phyloP scores from a whole-genome alignment of 2,888 invertebrate species.

The Drosophila putrida region DNA sequence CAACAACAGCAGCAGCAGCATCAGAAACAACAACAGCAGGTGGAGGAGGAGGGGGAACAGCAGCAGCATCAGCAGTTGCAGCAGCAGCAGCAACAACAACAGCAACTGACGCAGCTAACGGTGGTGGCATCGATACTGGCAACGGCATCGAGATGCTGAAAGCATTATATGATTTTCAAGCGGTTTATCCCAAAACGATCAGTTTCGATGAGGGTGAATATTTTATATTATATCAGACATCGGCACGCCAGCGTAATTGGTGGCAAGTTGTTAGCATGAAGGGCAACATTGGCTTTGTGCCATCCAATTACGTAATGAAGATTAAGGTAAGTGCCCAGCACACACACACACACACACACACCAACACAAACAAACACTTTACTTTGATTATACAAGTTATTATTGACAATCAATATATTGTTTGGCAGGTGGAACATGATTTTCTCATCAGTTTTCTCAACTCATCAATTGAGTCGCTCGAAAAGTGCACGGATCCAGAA shows the following conservation, averaged over 20 bases:
- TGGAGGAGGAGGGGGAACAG: not conserved
- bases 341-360: not conserved
- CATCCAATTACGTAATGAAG: slow-evolving; percentile 93
- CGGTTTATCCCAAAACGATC: slow-evolving; percentile 92
- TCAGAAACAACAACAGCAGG: slow-evolving; percentile 1
- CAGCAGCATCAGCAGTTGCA: slow-evolving; percentile 19
- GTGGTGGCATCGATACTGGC: slow-evolving; percentile 2
- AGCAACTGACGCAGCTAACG: slow-evolving; percentile 10
- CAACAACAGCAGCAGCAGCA: slow-evolving; percentile 21
- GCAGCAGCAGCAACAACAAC: not conserved
- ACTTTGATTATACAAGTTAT: not conserved
- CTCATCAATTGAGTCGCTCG: slow-evolving; percentile 88
- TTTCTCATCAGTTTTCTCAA: slow-evolving; percentile 90
- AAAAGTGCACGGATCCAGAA: slow-evolving; percentile 85
- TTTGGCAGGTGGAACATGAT: slow-evolving; percentile 89
- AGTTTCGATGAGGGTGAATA: slow-evolving; percentile 93
- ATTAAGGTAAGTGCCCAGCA: slow-evolving; percentile 87
- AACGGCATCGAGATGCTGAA: slow-evolving; percentile 90
- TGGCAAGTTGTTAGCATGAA: slow-evolving; percentile 94
- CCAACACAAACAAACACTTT: not conserved
- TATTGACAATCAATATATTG: slow-evolving; percentile 1
- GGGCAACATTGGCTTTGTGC: slow-evolving; percentile 94
- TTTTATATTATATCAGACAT: slow-evolving; percentile 92
- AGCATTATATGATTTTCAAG: slow-evolving; percentile 93
- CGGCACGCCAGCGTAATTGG: slow-evolving; percentile 92